Conservation (phyloP, 2,797 vertebrate species). For the Macroramphosus scolopax region DNA sequence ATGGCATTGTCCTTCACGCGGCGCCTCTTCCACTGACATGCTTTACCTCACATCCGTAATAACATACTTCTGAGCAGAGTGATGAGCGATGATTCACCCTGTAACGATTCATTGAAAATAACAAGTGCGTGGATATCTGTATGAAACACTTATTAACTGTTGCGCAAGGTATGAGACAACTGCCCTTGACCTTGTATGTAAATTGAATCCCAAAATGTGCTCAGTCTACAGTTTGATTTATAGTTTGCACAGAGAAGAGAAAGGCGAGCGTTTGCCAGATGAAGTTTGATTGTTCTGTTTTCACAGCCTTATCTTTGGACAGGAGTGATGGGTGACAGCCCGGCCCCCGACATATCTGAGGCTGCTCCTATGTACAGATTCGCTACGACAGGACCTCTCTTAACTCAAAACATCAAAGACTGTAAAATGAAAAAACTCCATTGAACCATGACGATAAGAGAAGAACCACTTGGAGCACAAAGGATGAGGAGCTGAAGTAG, state of each 20-base stretch:
- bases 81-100: conserved; percentile 39
- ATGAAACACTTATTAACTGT: conserved; percentile 13
- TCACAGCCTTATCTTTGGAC: conserved; percentile 54
- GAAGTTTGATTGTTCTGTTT: conserved; percentile 49
- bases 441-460: conserved; percentile 41
- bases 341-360: conserved; percentile 57
- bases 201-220: conserved; percentile 32
- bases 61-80: conserved; percentile 19
- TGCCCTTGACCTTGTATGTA: conserved; percentile 16
- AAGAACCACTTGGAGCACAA: conserved; percentile 14
- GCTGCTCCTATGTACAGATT: conserved; percentile 41
- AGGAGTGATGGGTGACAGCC: conserved; percentile 42
- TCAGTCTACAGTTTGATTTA: conserved; percentile 44
- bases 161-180: conserved; percentile 23
- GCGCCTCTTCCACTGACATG: conserved; percentile 17
- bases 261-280: conserved; percentile 51
- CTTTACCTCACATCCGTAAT: conserved; percentile 34
- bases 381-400: conserved; percentile 42
- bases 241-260: conserved; percentile 36
- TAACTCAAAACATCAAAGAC: conserved; percentile 68
- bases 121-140: conserved; percentile 21
- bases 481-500: conserved; percentile 20
- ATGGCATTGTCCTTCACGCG: conserved; percentile 16
- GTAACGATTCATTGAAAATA: conserved; percentile 33
- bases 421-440: conserved; percentile 44